These are phyloP conservation scores for Oxystoma pomonae DNA, from an alignment of 2,888 invertebrate species.

Conservation along the genomic window DNA sequence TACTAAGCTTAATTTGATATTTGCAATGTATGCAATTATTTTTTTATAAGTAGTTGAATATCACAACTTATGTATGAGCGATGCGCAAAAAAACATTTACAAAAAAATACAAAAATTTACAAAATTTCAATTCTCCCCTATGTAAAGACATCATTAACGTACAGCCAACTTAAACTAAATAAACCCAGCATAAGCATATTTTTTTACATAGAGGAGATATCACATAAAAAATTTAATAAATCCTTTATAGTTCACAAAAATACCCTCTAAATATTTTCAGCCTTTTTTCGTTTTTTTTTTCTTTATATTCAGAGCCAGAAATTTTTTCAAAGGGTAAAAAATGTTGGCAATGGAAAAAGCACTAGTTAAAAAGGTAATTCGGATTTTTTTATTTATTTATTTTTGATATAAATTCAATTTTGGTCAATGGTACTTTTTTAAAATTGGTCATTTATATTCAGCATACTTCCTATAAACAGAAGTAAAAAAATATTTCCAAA, in stretches of 20 bases:
- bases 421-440: background rate
- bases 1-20: background rate
- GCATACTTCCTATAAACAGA: too few relatives aligned
- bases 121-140: background rate
- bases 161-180: background rate
- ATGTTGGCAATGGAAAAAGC: background rate
- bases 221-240: background rate
- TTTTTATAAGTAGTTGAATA: background rate
- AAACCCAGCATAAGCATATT: background rate
- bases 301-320: background rate
- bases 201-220: background rate
- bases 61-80: background rate
- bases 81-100: background rate
- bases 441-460: background rate
- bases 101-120: background rate
- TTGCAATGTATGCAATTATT: background rate
- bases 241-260: background rate
- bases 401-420: background rate
- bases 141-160: background rate
- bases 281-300: background rate
- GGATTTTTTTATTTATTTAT: background rate
- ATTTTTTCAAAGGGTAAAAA: background rate
- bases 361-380: background rate
- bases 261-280: background rate
- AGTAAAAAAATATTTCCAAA: too few relatives aligned